phyloP scores from a whole-genome alignment of 2,113 vertebrate species.

The Oxyruncus cristatus region DNA sequence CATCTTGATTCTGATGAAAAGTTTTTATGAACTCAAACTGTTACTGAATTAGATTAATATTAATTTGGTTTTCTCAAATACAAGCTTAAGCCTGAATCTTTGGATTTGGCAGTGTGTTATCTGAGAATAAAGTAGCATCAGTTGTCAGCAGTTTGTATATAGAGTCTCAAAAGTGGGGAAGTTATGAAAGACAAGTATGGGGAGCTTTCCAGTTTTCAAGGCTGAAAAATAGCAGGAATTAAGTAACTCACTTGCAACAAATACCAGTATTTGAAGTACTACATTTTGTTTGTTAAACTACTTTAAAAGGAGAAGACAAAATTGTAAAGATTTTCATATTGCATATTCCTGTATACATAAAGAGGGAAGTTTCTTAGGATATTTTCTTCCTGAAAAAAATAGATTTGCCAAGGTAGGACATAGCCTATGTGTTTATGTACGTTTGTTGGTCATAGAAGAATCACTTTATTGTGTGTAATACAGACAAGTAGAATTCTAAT shows the following conservation, averaged over 20 bases:
- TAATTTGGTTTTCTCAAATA: neutral
- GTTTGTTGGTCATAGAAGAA: neutral
- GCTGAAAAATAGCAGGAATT: neutral
- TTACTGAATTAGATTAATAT: neutral
- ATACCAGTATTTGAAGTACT: neutral
- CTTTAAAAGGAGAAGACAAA: fast-evolving
- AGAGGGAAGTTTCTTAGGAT: neutral
- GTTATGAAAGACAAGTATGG: neutral
- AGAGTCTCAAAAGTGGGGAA: neutral
- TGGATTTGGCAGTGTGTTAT: neutral
- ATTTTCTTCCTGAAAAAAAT: neutral
- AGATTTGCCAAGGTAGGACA: neutral
- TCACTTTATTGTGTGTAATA: neutral
- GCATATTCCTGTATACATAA: neutral
- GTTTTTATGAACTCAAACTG: neutral
- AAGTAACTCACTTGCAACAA: neutral
- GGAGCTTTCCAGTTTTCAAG: neutral
- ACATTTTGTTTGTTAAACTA: neutral
- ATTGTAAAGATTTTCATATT: neutral
- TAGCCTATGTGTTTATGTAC: neutral
- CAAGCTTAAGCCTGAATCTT: neutral
- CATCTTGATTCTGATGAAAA: neutral
- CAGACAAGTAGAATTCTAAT: neutral
- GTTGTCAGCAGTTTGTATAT: neutral
- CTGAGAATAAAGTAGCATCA: neutral